These are phyloP conservation scores for Miltochrista miniata DNA, from an alignment of 2,888 invertebrate genomes.

Conservation along the genomic window DNA sequence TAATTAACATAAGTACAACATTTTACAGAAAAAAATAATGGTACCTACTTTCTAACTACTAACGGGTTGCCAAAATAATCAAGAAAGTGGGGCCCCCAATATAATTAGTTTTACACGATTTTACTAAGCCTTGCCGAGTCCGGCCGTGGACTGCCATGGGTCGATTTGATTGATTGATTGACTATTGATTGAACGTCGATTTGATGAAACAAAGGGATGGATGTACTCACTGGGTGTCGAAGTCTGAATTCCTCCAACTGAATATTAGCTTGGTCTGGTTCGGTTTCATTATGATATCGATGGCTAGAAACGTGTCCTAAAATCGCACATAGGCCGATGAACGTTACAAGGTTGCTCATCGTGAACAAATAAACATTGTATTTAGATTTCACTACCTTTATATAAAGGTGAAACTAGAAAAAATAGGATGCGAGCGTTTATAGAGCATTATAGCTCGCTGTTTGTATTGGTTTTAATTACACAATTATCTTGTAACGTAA, in stretches of 20 bases:
- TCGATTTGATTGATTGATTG: too few relatives aligned
- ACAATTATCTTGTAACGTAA: background rate
- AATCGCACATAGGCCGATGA: background rate
- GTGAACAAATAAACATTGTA: background rate
- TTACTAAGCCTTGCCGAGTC: too few relatives aligned
- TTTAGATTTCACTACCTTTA: constrained; percentile 3
- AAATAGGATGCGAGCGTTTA: background rate
- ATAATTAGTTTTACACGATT: too few relatives aligned
- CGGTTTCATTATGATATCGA: constrained; percentile 7
- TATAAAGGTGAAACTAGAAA: background rate
- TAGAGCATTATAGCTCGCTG: background rate
- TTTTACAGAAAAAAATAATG: too few relatives aligned
- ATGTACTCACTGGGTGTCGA: background rate
- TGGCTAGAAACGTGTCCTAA: background rate
- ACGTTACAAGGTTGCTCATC: background rate
- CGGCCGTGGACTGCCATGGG: too few relatives aligned
- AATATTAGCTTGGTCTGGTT: background rate
- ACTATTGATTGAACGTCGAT: too few relatives aligned
- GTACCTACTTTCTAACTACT: too few relatives aligned
- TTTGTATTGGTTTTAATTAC: background rate
- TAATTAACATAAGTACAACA: too few relatives aligned
- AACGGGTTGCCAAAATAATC: too few relatives aligned
- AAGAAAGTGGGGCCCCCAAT: too few relatives aligned
- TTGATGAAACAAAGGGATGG: too few relatives aligned
- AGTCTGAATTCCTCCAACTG: background rate